Base-by-base conservation (phyloP, 2,888 invertebrate species). In the Ariolimax columbianus region DNA sequence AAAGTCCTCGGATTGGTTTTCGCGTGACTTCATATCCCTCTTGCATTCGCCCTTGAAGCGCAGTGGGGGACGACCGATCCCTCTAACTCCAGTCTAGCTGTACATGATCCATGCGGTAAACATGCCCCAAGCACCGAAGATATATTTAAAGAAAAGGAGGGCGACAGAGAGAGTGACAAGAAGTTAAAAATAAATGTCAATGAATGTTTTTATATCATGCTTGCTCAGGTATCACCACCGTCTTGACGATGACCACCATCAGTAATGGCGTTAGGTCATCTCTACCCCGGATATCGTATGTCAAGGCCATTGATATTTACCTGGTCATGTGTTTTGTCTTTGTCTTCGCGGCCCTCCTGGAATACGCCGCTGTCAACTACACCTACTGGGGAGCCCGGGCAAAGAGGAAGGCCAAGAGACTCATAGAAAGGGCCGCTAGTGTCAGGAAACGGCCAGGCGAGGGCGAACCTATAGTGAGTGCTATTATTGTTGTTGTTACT, bases 301-400 rank as follows among this genome's bases (percentile, higher is more conserved):
- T 99, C 75, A 99, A 99, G 95, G 99, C 98, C 88, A 99, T 99
- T 94, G 99, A 99, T 95, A 99, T 99, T 91, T 99, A 99, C 94
- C 95, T 99, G 92, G 99, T 99, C 88, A 98, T 98, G 98, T 98
- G 98, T 95, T 99, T 99, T 95, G 97, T 99, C 84, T 99, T 99
- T 95, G 99, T 99, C 9, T 99, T 99, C 94, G 98, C 99, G 63
- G 99, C 99, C 0, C 95, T 99, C 26, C 95, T 99, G 68, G 99
- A 99, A 95, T 97, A 99, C 93, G 99, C 99, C 0, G 98, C 98
- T 1, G 99, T 99, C 80, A 99, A 99, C 95, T 99, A 99, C 94
- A 98, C 98, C 0, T 99, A 99, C 94, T 99, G 99, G 99, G 99
- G 98, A 19, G 98, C 98, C 9, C 95, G 98, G 85, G 98, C 99